phyloP scores from a whole-genome alignment of 1,140 invertebrate species.

The Matsumurasca onukii region DNA sequence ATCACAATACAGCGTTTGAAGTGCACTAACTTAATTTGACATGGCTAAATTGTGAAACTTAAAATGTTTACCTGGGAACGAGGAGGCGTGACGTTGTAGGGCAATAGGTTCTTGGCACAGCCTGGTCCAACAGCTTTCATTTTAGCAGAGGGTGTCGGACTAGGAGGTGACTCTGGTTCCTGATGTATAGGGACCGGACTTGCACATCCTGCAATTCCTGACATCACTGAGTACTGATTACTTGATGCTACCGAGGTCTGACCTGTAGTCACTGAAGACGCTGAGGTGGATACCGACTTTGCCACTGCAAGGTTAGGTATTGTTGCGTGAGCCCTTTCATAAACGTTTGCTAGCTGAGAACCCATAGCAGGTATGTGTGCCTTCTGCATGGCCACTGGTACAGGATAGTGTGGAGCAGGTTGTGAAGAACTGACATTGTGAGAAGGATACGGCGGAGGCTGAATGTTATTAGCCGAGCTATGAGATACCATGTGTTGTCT shows the following conservation, averaged over 20 bases:
- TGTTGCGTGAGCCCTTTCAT: constrained; percentile 2
- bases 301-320: constrained; percentile 30
- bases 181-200: constrained; percentile 54
- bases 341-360: background rate
- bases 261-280: constrained; percentile 24
- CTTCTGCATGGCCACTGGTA: background rate
- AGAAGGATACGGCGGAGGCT: constrained; percentile 38
- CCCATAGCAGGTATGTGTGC: background rate
- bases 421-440: background rate
- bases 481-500: constrained; percentile 46
- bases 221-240: constrained; percentile 37
- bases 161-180: constrained; percentile 50
- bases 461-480: constrained; percentile 31
- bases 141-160: constrained; percentile 41
- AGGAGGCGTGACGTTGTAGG: constrained; percentile 86
- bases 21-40: too few relatives aligned
- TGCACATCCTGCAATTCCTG: constrained; percentile 40
- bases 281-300: constrained; percentile 27
- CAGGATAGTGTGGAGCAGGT: constrained; percentile 9
- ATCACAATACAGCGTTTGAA: too few relatives aligned
- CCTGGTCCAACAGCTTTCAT: constrained; percentile 42
- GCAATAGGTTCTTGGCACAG: constrained; percentile 71
- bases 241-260: constrained; percentile 40
- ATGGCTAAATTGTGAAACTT: too few relatives aligned
- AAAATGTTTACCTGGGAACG: constrained; percentile 64